Evolutionary conservation across 2,888 invertebrate genomes (phyloP).

Genomic region (Oscheius sp.): DNA sequence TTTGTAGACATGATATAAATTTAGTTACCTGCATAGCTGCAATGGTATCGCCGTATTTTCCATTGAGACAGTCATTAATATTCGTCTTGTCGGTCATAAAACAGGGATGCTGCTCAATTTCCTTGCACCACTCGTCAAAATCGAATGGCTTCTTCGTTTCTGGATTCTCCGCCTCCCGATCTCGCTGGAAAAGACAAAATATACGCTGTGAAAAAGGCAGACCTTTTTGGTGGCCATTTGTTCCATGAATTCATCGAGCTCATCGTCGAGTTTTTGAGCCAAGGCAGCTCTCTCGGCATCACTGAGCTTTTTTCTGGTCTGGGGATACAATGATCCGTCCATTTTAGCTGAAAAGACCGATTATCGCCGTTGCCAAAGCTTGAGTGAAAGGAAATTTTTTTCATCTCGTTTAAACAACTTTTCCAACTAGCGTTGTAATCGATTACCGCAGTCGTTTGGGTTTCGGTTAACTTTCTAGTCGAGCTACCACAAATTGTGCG

Average conservation of each 20-base stretch:
- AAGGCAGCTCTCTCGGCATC: conserved; percentile 63
- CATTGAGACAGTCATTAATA: conserved; percentile 44
- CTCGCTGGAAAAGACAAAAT: conserved; percentile 19
- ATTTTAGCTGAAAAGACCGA: neutral
- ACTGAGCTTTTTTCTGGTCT: conserved; percentile 49
- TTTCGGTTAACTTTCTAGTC: too few species aligned
- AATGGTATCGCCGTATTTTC: conserved; percentile 64
- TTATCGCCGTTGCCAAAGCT: neutral
- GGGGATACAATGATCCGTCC: conserved; percentile 1
- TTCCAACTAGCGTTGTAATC: too few species aligned
- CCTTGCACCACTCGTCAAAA: conserved; percentile 70
- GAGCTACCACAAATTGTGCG: too few species aligned
- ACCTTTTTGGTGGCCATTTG: conserved; percentile 66
- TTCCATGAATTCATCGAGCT: conserved; percentile 69
- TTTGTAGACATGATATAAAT: neutral
- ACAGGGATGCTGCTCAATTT: conserved; percentile 70
- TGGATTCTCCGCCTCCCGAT: conserved; percentile 35
- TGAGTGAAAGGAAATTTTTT: neutral
- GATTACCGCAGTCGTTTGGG: too few species aligned
- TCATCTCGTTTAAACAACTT: too few species aligned
- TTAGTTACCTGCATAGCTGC: conserved; percentile 79
- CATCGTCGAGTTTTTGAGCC: conserved; percentile 67
- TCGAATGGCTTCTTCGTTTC: conserved; percentile 63
- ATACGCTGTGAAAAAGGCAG: neutral
- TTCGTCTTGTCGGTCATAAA: conserved; percentile 66